Conservation (phyloP, 2,797 vertebrate species). For the Hyperoplus immaculatus region DNA sequence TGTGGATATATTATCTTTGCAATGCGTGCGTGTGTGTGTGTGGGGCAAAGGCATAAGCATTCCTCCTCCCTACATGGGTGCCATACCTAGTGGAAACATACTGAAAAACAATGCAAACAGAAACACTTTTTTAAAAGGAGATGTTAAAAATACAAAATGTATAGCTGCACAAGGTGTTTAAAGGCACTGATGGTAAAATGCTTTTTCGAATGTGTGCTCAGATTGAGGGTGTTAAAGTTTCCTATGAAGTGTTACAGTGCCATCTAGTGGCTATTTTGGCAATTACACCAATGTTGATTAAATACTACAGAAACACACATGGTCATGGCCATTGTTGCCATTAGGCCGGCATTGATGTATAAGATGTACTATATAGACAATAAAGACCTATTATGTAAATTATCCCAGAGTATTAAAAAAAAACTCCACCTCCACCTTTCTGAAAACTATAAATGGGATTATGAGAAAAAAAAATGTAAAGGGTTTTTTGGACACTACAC, state of each 20-base stretch:
- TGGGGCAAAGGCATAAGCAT: slow-evolving; percentile 61
- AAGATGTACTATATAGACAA: no score
- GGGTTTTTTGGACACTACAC: no score
- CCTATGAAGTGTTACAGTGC: slow-evolving; percentile 50
- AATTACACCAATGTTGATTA: slow-evolving; percentile 4
- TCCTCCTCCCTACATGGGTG: slow-evolving; percentile 28
- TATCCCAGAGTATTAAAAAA: no score
- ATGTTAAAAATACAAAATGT: slow-evolving; percentile 5
- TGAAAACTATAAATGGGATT: no score
- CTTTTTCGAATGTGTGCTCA: slow-evolving; percentile 2
- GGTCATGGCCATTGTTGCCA: background rate
- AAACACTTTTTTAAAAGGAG: slow-evolving; percentile 25
- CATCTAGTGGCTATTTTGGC: slow-evolving; percentile 67
- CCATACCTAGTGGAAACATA: slow-evolving; percentile 16
- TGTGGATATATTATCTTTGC: slow-evolving; percentile 32
- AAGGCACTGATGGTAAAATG: background rate
- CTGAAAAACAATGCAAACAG: slow-evolving; percentile 27
- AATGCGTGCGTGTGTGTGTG: background rate
- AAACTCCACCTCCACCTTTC: no score
- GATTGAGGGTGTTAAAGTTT: background rate
- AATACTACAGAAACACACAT: background rate
- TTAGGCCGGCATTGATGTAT: background rate
- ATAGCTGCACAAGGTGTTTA: background rate
- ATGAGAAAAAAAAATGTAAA: no score
- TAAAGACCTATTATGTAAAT: no score